A percentile compares a stretch with the other conserved stretches of the same genome.
phyloP scores from a whole-genome alignment of 2,888 invertebrate species.

The Autographa pulchrina region DNA sequence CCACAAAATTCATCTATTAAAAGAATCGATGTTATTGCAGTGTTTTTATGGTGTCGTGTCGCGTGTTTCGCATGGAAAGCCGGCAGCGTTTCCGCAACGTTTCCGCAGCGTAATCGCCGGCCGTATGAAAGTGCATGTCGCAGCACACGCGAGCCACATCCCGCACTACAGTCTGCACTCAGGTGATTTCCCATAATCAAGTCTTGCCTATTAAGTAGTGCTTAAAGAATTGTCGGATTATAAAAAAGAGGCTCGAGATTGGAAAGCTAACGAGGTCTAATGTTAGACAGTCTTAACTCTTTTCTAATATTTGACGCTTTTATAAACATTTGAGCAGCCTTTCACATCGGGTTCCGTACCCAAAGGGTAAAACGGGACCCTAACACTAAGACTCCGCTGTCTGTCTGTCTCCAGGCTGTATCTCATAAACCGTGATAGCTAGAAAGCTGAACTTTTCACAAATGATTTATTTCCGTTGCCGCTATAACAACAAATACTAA shows the following conservation, averaged over 20 bases:
- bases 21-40: slow-evolving; percentile 47
- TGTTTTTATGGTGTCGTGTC: slow-evolving; percentile 47
- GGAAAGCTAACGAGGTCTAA: slow-evolving; percentile 14
- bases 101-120: slow-evolving; percentile 62
- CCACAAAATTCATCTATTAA: slow-evolving; percentile 13
- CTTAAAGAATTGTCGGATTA: slow-evolving; percentile 66
- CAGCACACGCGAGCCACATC: slow-evolving; percentile 59
- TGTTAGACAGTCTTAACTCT: no score
- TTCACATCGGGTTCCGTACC: no score
- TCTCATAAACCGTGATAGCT: no score
- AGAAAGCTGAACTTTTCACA: no score
- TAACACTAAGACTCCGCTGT: no score
- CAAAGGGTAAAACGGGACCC: no score
- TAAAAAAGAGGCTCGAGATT: slow-evolving; percentile 57
- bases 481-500: no score
- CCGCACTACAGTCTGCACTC: slow-evolving; percentile 55
- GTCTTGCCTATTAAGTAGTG: slow-evolving; percentile 68
- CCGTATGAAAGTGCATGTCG: slow-evolving; percentile 65
- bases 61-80: slow-evolving; percentile 62
- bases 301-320: no score
- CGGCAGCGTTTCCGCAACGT: slow-evolving; percentile 61
- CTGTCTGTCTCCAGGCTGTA: no score
- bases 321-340: no score
- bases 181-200: slow-evolving; percentile 65
- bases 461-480: no score